phyloP scores from a whole-genome alignment of 2,113 vertebrate genomes.

The Burhinus oedicnemus region DNA sequence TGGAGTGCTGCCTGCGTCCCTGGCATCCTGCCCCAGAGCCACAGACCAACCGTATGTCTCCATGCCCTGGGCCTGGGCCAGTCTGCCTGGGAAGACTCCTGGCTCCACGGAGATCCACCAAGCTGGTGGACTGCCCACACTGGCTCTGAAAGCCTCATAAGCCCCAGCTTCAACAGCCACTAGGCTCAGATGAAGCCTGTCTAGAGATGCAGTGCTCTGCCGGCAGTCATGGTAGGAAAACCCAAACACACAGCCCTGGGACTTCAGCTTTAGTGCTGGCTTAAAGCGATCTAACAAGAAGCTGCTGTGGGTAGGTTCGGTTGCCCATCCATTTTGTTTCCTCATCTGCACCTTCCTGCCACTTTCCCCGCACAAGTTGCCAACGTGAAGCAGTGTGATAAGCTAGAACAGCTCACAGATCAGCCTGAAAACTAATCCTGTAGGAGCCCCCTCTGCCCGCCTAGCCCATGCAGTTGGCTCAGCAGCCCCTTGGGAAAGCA shows the following conservation, averaged over 20 bases:
- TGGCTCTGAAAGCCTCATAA: background rate
- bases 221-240: rapidly evolving
- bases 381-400: background rate
- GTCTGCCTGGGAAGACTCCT: background rate
- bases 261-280: background rate
- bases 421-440: background rate
- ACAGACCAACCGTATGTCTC: background rate
- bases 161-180: rapidly evolving
- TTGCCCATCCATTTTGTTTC: background rate
- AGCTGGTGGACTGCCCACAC: background rate
- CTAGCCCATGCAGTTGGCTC: rapidly evolving
- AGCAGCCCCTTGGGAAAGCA: background rate
- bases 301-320: background rate
- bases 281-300: background rate
- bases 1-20: background rate
- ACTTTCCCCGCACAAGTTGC: rapidly evolving
- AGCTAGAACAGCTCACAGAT: background rate
- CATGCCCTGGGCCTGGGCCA: background rate
- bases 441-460: background rate
- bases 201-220: background rate
- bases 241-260: background rate
- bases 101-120: background rate
- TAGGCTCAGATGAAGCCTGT: background rate
- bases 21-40: slow-evolving; percentile 1
- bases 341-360: background rate